Percentiles rank a stretch among this genome's conserved stretches.
phyloP scores from a whole-genome alignment of 2,888 invertebrate species.

The Acleris emargana region DNA sequence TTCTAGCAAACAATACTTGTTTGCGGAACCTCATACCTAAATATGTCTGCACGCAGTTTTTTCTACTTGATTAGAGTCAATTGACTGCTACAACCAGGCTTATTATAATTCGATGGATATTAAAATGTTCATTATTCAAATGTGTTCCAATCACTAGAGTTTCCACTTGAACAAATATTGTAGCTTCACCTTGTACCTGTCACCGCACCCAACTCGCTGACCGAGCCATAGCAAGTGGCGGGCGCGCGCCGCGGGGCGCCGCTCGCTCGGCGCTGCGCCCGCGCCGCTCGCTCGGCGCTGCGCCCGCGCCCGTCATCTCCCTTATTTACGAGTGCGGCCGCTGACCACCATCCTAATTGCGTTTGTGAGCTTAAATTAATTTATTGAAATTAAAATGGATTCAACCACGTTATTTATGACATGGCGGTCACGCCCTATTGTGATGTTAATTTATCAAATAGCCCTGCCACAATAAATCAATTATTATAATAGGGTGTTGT shows the following conservation, averaged over 20 bases:
- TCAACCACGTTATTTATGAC: constrained; percentile 26
- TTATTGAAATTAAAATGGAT: constrained; percentile 32
- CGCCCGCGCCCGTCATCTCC: constrained; percentile 27
- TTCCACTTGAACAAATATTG: no score
- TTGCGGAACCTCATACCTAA: no score
- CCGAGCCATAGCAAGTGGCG: no score
- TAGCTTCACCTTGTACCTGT: no score
- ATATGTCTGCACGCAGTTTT: no score
- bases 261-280: constrained; percentile 17
- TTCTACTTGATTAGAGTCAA: no score
- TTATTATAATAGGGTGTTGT: constrained; percentile 8
- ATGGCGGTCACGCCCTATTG: constrained; percentile 15
- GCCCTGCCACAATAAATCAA: constrained; percentile 18
- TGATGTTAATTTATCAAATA: constrained; percentile 18
- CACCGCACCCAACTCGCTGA: no score
- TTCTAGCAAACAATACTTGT: no score
- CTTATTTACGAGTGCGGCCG: constrained; percentile 21
- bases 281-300: constrained; percentile 3
- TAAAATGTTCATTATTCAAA: no score
- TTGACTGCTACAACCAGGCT: no score
- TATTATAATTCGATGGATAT: no score
- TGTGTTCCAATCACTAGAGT: no score
- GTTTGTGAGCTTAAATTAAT: constrained; percentile 35
- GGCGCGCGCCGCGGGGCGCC: constrained; percentile 22
- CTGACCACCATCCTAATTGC: constrained; percentile 26